Base-by-base conservation (phyloP, 2,797 vertebrate genomes). In the Channallabes apus region DNA sequence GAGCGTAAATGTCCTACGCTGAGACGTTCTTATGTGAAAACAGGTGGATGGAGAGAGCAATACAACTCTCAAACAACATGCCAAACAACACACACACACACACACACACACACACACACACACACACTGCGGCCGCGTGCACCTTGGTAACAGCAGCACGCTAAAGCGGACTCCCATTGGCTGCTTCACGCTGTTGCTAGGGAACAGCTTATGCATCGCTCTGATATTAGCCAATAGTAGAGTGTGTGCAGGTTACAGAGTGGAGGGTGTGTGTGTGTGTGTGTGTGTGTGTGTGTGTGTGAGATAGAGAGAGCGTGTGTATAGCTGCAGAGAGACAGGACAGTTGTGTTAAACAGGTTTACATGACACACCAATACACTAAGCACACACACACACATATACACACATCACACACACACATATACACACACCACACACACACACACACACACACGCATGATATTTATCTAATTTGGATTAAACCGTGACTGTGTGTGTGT, bases 151-250 rank as follows among this genome's bases (percentile, higher is more conserved):
- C 94, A 94, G 94, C 93, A 92, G 90, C 93, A 89, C 91, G 90
- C 92, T 90, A 93, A 93, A 92, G 92, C 90, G 90, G 91, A 90
- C 89, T 72, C 87, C 89, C 91, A 93, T 96, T 95, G 96, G 96
- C 94, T 96, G 89, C 89, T 86, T 86, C 65, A 69, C 92, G 95
- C 94, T 93, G 96, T 98, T 97, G 96, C 97, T 96, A 97, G 94
- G 96, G 90, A 95, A 97, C 96, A 95, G 92, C 90, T 93, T 93
- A 94, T 92, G 95, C 95, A 93, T 96, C 92, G 92, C 93, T 94
- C 92, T 92, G 88, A 86, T 90, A 68, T 91, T 84, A 92, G 93
- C 95, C 94, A 95, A 95, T 95, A 92, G 86, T 92, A 91, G 87
- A 83, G 88, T 35, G 76, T 86, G 82, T 92, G 89, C 84, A 89